Percentiles rank a stretch among this genome's conserved stretches.
Conservation (phyloP, 2,797 vertebrate genomes). For the Aythya fuligula region DNA sequence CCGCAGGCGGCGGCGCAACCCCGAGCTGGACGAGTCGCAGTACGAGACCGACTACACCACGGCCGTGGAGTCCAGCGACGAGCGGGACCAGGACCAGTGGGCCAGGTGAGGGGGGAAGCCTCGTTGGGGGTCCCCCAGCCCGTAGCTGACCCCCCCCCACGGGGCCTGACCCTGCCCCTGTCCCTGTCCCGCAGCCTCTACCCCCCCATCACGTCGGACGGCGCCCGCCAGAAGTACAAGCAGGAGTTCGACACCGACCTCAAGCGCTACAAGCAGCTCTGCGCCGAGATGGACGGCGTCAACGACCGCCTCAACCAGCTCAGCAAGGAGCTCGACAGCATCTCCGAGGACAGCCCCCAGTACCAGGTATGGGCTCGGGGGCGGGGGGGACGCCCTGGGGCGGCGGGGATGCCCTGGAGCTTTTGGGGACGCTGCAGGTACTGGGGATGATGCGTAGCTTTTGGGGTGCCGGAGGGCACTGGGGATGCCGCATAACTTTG, state of each 20-base stretch:
- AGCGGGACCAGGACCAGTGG: constrained; percentile 80
- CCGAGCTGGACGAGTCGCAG: constrained; percentile 79
- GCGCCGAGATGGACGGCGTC: constrained; percentile 84
- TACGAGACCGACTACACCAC: constrained; percentile 87
- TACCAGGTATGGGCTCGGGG: constrained; percentile 74
- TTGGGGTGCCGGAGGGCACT: too few relatives aligned
- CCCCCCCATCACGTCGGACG: constrained; percentile 83
- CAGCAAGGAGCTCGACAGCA: constrained; percentile 80
- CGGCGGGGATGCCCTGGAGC: rapidly evolving
- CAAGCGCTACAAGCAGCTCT: constrained; percentile 82
- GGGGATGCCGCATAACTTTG: rapidly evolving
- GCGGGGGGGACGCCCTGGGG: rapidly evolving
- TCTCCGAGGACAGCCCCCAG: constrained; percentile 77
- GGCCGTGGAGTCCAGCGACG: constrained; percentile 82
- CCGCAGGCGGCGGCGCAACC: constrained; percentile 82
- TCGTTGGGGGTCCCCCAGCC: rapidly evolving
- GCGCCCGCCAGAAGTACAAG: constrained; percentile 81
- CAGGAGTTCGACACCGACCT: constrained; percentile 84
- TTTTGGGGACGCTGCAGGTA: too few relatives aligned
- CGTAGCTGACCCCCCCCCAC: rapidly evolving
- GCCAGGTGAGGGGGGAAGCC: constrained; percentile 47
- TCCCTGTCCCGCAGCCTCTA: constrained; percentile 74
- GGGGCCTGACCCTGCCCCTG: background rate
- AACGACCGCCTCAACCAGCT: constrained; percentile 85
- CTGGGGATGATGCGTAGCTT: background rate